phyloP scores from a whole-genome alignment of 2,888 invertebrate species.

The Oscheius onirici region DNA sequence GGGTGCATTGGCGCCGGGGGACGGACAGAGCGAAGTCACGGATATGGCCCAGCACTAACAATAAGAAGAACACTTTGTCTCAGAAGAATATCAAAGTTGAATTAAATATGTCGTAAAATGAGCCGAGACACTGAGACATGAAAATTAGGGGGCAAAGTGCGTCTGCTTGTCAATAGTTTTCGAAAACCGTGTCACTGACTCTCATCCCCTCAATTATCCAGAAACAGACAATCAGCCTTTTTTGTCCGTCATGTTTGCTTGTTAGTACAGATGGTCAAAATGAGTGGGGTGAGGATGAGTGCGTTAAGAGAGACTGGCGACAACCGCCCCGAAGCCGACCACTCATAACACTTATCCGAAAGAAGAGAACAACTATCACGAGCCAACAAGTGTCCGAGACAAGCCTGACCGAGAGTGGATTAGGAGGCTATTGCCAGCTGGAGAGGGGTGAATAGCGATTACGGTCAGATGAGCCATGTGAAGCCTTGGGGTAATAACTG shows the following conservation, averaged over 20 bases:
- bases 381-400: conserved; percentile 31
- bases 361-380: conserved; percentile 34
- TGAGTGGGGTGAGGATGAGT: conserved; percentile 24
- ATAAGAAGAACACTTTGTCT: too few species aligned
- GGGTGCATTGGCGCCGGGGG: too few species aligned
- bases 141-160: neutral
- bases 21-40: too few species aligned
- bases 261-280: conserved; percentile 27
- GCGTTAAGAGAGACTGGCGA: conserved; percentile 24
- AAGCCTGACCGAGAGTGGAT: neutral
- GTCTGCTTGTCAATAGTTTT: neutral
- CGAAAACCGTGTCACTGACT: neutral
- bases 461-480: neutral
- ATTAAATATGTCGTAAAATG: too few species aligned
- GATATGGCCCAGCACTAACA: too few species aligned
- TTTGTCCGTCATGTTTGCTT: neutral
- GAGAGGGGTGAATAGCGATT: conserved; percentile 4
- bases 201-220: too few species aligned
- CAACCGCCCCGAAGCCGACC: conserved; percentile 32
- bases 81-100: too few species aligned
- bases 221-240: too few species aligned
- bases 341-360: conserved; percentile 34
- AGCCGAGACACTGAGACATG: neutral
- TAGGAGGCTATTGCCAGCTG: neutral
- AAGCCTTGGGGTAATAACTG: conserved; percentile 22